These are phyloP conservation scores for Cyclura pinguis DNA, from an alignment of 2,797 vertebrate species.

Conservation along the genomic window DNA sequence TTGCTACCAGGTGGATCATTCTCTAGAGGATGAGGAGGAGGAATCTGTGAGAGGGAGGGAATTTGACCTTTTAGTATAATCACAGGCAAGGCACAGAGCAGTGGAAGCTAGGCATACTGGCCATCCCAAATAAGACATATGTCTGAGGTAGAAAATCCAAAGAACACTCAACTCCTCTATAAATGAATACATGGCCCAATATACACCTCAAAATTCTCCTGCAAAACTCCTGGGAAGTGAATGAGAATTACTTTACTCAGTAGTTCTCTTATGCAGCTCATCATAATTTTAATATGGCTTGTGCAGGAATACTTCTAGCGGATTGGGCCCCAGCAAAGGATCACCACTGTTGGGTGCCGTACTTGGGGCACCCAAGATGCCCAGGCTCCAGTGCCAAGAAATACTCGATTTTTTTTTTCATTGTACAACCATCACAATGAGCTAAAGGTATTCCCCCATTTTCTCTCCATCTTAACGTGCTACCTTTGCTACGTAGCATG, in stretches of 20 bases:
- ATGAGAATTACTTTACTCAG: not conserved
- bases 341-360: not conserved
- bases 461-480: too few relatives aligned
- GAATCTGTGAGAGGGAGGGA: not conserved
- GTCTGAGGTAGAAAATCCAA: not conserved
- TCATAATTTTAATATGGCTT: not conserved
- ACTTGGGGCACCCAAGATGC: not conserved
- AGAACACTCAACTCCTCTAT: not conserved
- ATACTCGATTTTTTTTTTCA: too few relatives aligned
- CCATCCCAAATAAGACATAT: not conserved
- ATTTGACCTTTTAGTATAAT: constrained; percentile 34
- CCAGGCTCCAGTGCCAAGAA: too few relatives aligned
- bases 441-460: too few relatives aligned
- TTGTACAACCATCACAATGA: too few relatives aligned
- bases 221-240: constrained; percentile 1
- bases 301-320: not conserved
- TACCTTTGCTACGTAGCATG: too few relatives aligned
- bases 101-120: not conserved
- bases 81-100: not conserved
- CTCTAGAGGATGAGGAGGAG: not conserved
- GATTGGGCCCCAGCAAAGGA: not conserved
- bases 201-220: not conserved
- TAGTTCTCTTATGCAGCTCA: not conserved
- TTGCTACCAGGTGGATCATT: constrained; percentile 22
- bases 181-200: not conserved